Evolutionary conservation across 2,113 vertebrate species (phyloP).

Genomic region (Acanthochromis polyacanthus): DNA sequence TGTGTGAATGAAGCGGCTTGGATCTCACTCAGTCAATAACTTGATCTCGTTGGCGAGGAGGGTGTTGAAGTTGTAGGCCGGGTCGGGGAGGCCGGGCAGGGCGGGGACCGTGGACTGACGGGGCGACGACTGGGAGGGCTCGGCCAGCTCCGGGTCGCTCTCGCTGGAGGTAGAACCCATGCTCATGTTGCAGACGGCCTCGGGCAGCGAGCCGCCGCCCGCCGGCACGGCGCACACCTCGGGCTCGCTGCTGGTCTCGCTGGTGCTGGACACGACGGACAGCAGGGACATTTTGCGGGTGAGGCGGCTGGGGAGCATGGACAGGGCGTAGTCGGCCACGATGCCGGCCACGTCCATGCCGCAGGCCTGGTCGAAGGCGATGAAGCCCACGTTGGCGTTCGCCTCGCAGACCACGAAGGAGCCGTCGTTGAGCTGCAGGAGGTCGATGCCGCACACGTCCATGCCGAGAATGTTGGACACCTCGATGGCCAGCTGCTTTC

Average conservation of each 20-base stretch:
- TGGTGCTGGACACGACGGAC: slow-evolving; percentile 88
- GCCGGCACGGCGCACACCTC: slow-evolving; percentile 84
- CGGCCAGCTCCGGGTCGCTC: slow-evolving; percentile 89
- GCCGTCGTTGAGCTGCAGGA: slow-evolving; percentile 90
- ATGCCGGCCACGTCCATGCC: slow-evolving; percentile 91
- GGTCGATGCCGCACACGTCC: slow-evolving; percentile 94
- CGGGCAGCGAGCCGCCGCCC: slow-evolving; percentile 79
- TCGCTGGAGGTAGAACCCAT: slow-evolving; percentile 91
- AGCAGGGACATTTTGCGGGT: slow-evolving; percentile 90
- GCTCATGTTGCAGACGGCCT: slow-evolving; percentile 87
- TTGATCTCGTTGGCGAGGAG: slow-evolving; percentile 89
- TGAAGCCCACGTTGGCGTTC: slow-evolving; percentile 94
- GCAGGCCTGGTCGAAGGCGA: slow-evolving; percentile 93
- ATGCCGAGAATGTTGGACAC: slow-evolving; percentile 94
- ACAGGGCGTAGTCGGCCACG: slow-evolving; percentile 91
- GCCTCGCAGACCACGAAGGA: slow-evolving; percentile 93
- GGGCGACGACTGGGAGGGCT: slow-evolving; percentile 79
- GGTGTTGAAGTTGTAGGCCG: slow-evolving; percentile 89
- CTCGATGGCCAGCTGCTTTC: slow-evolving; percentile 92
- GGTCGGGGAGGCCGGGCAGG: slow-evolving; percentile 78
- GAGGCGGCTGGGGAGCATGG: slow-evolving; percentile 88
- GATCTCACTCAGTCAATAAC: slow-evolving; percentile 90
- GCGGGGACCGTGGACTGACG: slow-evolving; percentile 70
- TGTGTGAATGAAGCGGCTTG: slow-evolving; percentile 56
- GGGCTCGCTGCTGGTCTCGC: slow-evolving; percentile 89